Base-by-base conservation (phyloP, 1,140 invertebrate species). In the Oryctes rhinoceros region DNA sequence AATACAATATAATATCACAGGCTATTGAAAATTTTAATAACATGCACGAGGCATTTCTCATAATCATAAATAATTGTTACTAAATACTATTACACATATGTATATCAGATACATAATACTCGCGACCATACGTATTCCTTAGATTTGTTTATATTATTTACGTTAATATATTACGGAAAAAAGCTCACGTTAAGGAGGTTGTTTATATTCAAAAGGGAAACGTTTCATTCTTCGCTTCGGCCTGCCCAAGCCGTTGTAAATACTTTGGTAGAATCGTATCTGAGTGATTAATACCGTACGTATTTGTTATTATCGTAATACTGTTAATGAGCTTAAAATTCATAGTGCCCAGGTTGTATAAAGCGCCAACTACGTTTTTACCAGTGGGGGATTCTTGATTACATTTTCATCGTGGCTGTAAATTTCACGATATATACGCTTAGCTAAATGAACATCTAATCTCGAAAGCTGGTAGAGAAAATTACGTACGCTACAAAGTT, bases 241-340 rank as follows among this genome's bases (percentile, higher is more conserved):
- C 53, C 5, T 59, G 53, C 53, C 53, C 5, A 0, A 18, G 53
- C 65, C 18, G 3, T 67, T 67, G 65, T 71, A 71, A 71, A 71
- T 71, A 37, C 24, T 35, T 15, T 30, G 24, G 24, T 71, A 13
- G 65, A 71, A 71, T 71, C 3, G 53, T 62, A 6, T 62, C 15
- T 13, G 4, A 37, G 65, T 71, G 65, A 71, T 71, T 71, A 71
- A 71, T 71, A 71, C 35, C 20, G 18, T 71, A 71, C 24, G 24
- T 71, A 18, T 71, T 71, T 71, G 65, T 71, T 71, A 71, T 71
- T 71, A 71, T 71, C 65, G 65, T 71, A 37, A 18, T 10, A 71
- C 65, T 15, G 65, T 71, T 71, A 71, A 71, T 71, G 65, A 71
- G 65, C 24, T 71, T 71, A 71, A 71, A 71, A 71, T 71, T 71